Conservation (phyloP, 2,888 invertebrate species). For the Drosophila aldrichi region DNA sequence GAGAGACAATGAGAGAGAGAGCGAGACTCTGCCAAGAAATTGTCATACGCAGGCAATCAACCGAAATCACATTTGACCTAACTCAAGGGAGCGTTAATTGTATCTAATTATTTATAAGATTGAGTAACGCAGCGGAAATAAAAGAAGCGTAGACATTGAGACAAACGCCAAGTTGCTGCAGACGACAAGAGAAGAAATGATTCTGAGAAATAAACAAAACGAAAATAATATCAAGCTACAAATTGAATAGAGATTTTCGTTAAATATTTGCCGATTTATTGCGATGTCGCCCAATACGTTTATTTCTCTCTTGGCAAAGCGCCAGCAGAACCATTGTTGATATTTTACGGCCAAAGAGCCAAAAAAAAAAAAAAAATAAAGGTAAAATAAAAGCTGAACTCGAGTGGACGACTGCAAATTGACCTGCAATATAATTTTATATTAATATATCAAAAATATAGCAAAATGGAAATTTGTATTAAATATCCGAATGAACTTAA, state of each 20-base stretch:
- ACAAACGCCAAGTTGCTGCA: constrained; percentile 16
- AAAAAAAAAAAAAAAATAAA: constrained; percentile 4
- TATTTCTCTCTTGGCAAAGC: constrained; percentile 32
- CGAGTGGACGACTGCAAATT: constrained; percentile 1
- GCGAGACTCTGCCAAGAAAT: constrained; percentile 2
- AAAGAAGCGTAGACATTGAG: constrained; percentile 5
- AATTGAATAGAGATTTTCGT: constrained; percentile 35
- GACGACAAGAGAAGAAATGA: constrained; percentile 34
- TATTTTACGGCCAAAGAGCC: constrained; percentile 19
- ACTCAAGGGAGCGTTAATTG: constrained; percentile 47
- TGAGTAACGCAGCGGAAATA: constrained; percentile 51
- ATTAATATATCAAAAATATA: not conserved
- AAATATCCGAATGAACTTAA: no score
- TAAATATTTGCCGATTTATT: constrained; percentile 48
- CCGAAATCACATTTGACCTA: constrained; percentile 24
- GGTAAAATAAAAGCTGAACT: not conserved
- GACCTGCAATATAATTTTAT: not conserved
- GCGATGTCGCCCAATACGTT: constrained; percentile 18
- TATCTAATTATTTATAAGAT: constrained; percentile 66
- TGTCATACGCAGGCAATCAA: constrained; percentile 32
- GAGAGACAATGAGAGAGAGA: not conserved
- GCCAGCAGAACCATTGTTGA: constrained; percentile 38
- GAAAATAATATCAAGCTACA: constrained; percentile 22
- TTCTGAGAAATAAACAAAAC: not conserved
- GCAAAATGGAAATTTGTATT: not conserved